Base-by-base conservation (phyloP, 2,797 vertebrate species). In the Pangasius djambal region DNA sequence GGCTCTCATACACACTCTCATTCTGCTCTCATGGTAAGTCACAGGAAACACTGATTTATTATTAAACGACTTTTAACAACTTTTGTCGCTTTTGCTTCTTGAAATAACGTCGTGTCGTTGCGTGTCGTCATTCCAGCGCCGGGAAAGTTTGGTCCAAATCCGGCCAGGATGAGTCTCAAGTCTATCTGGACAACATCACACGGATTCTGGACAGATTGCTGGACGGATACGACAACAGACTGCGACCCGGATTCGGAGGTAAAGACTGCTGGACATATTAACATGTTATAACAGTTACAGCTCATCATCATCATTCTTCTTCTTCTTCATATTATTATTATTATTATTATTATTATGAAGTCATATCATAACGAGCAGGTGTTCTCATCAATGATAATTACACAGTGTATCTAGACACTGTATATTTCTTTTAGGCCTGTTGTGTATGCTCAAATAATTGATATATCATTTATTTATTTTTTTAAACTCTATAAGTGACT, bases 211-310 rank as follows among this genome's bases (percentile, higher is more conserved):
- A 99, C 94, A 97, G 97, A 93, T 95, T 99, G 93, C 94, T 99
- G 93, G 98, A 99, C 92, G 98, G 98, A 87, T 99, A 99, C 88
- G 98, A 99, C 95, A 99, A 98, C 95, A 96, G 98, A 85, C 96
- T 99, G 12, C 96, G 98, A 48, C 98, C 98, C 13, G 98, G 98
- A 91, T 98, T 98, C 92, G 97, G 98, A 97, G 98, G 98, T 98
- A 97, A 91, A 87, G 31, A 87, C 61, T 6, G 18, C 67, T 18
- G 72, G 9, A 34, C 0, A 18, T 83, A 12, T 37, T 28, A 15
- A 40, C 6, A 1, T 6, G 2, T 22, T 67, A 20, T 4, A 85
- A 44, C 37, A 31, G 8, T 28, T 84, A 79, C 6, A 82, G 55
- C 10, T 82, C 55, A 22, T 57, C 4, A 57, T 70, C 15, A 50